phyloP scores from a whole-genome alignment of 1,140 invertebrate species.

The Harpegnathos saltator region DNA sequence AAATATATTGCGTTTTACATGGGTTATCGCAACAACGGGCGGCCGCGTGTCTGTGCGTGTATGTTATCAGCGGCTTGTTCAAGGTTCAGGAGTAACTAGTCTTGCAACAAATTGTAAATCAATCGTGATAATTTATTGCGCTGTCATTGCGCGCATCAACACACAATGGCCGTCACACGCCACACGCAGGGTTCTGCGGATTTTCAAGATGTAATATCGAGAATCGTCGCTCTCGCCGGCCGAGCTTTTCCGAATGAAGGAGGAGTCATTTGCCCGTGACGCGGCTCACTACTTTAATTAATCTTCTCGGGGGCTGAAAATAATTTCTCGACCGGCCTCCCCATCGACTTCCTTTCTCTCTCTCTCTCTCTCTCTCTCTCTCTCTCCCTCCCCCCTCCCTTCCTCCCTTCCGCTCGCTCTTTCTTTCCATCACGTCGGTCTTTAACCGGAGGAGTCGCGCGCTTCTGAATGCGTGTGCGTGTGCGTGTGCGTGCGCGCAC shows the following conservation, averaged over 20 bases:
- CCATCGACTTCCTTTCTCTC: not conserved
- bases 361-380: no score
- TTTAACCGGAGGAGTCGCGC: not conserved
- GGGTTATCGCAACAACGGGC: no score
- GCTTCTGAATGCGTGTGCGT: not conserved
- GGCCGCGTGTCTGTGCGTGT: no score
- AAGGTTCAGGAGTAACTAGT: no score
- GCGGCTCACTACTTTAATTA: not conserved
- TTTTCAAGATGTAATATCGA: constrained; percentile 18
- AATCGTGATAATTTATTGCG: not conserved
- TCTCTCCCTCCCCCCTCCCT: not conserved
- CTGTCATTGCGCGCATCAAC: not conserved
- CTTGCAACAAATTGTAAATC: no score
- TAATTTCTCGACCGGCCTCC: constrained; percentile 13
- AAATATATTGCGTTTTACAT: no score
- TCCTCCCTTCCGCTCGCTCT: not conserved
- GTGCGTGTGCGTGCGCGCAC: no score
- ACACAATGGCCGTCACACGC: constrained; percentile 26
- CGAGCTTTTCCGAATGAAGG: not conserved
- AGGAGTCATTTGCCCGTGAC: constrained; percentile 2
- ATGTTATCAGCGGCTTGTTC: no score
- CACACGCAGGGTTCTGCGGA: constrained; percentile 11
- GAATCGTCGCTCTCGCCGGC: not conserved
- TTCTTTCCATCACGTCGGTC: not conserved
- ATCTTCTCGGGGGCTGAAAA: not conserved